Conservation (phyloP, 2,888 invertebrate species). For the Smittia aterrima region DNA sequence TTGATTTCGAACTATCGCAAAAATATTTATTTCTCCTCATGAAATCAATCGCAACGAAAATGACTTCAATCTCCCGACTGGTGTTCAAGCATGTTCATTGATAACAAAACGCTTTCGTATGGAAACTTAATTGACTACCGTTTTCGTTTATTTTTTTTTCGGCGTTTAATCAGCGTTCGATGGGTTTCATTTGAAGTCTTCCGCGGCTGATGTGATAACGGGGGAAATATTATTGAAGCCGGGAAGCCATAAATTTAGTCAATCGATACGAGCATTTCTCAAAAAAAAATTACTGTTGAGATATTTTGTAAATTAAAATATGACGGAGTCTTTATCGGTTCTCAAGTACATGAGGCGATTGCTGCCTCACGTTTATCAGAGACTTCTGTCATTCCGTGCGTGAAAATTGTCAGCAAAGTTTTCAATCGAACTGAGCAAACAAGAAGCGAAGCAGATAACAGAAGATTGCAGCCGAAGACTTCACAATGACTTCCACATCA, state of each 20-base stretch:
- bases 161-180: slow-evolving; percentile 1
- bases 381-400: too few relatives aligned
- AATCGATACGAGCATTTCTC: background rate
- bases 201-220: background rate
- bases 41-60: too few relatives aligned
- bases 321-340: background rate
- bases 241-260: slow-evolving; percentile 20
- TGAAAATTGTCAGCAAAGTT: too few relatives aligned
- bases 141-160: slow-evolving; percentile 1
- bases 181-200: slow-evolving; percentile 5
- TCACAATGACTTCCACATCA: too few relatives aligned
- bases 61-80: background rate
- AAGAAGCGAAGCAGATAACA: too few relatives aligned
- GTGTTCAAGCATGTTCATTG: background rate
- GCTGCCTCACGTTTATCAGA: too few relatives aligned
- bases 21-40: too few relatives aligned
- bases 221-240: background rate
- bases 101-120: background rate
- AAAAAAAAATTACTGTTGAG: background rate
- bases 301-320: background rate
- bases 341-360: too few relatives aligned
- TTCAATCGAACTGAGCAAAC: too few relatives aligned
- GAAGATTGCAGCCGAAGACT: too few relatives aligned
- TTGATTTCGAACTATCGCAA: too few relatives aligned
- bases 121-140: slow-evolving; percentile 25